A percentile compares a stretch with the other conserved stretches of the same genome.
Evolutionary conservation across 92 coral and sea anemone genomes (phyloP).

Genomic region (Metridium senile): DNA sequence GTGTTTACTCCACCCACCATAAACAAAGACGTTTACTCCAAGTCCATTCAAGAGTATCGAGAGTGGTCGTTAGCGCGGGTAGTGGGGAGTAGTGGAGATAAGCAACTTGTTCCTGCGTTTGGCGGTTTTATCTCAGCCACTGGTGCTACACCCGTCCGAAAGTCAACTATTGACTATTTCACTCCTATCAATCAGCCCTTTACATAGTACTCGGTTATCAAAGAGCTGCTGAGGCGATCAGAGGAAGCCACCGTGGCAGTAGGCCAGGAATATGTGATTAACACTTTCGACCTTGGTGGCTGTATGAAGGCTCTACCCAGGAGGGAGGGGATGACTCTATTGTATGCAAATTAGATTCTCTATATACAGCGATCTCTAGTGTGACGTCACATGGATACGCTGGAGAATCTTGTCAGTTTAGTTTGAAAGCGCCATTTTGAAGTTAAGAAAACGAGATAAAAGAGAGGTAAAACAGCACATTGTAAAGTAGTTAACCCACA

Average conservation of each 20-base stretch:
- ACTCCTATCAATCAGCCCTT: slow-evolving; percentile 58
- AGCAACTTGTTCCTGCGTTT: slow-evolving; percentile 50
- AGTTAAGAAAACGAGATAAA: background rate
- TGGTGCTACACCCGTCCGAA: slow-evolving; percentile 35
- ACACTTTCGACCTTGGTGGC: slow-evolving; percentile 60
- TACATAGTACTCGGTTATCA: slow-evolving; percentile 41
- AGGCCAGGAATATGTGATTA: slow-evolving; percentile 57
- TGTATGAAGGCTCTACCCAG: too few species aligned
- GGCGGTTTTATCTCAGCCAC: slow-evolving; percentile 71
- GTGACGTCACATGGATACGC: too few species aligned
- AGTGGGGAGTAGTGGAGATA: slow-evolving; percentile 34
- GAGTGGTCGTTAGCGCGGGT: slow-evolving; percentile 43
- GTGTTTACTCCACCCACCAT: slow-evolving; percentile 28
- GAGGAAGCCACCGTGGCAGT: slow-evolving; percentile 60
- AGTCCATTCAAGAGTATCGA: slow-evolving; percentile 24
- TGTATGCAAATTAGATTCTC: too few species aligned
- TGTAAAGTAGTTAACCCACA: background rate
- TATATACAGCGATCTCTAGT: too few species aligned
- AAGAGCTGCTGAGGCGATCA: slow-evolving; percentile 48
- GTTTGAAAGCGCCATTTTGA: too few species aligned
- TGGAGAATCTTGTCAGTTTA: too few species aligned
- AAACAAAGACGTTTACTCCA: slow-evolving; percentile 10
- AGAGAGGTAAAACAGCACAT: background rate
- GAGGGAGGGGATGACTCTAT: too few species aligned
- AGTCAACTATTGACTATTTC: slow-evolving; percentile 44